Conservation (phyloP, 1,140 invertebrate genomes). For the Neelides sp. region DNA sequence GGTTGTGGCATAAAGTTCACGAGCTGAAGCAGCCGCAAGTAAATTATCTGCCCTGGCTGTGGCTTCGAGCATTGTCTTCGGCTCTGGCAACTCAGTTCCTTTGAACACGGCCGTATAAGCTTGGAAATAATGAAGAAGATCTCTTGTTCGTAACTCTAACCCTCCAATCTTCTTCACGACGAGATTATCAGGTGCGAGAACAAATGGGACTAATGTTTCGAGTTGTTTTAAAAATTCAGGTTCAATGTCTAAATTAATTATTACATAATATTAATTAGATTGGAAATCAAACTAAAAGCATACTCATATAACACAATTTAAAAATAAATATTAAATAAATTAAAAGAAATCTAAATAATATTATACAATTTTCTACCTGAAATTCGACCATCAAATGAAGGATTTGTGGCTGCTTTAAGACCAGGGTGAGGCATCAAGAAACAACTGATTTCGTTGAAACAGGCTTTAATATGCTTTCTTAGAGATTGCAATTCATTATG, state of each 20-base stretch:
- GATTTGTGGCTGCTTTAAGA: conserved; percentile 87
- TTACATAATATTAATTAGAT: too few species aligned
- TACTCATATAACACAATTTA: too few species aligned
- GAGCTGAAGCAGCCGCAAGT: conserved; percentile 81
- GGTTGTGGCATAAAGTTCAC: conserved; percentile 72
- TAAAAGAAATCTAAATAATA: too few species aligned
- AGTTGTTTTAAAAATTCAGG: conserved; percentile 79
- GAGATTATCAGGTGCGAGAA: conserved; percentile 79
- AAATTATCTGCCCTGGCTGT: conserved; percentile 98
- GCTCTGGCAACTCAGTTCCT: conserved; percentile 92
- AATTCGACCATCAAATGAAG: conserved; percentile 87
- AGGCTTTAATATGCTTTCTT: conserved; percentile 82
- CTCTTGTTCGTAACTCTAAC: conserved; percentile 75
- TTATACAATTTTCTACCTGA: too few species aligned
- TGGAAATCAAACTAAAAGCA: too few species aligned
- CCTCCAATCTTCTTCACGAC: conserved; percentile 94
- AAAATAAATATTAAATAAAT: too few species aligned
- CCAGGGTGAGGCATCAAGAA: conserved; percentile 98
- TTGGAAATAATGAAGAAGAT: conserved; percentile 93
- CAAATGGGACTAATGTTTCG: conserved; percentile 67
- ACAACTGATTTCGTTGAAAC: conserved; percentile 89
- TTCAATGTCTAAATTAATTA: conserved; percentile 86
- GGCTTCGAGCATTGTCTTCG: conserved; percentile 97
- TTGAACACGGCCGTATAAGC: conserved; percentile 94
- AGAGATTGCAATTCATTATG: conserved; percentile 89